A percentile compares a stretch with the other conserved stretches of the same genome.
Conservation (phyloP, 1,140 invertebrate species). For the Penaeus chinensis region DNA sequence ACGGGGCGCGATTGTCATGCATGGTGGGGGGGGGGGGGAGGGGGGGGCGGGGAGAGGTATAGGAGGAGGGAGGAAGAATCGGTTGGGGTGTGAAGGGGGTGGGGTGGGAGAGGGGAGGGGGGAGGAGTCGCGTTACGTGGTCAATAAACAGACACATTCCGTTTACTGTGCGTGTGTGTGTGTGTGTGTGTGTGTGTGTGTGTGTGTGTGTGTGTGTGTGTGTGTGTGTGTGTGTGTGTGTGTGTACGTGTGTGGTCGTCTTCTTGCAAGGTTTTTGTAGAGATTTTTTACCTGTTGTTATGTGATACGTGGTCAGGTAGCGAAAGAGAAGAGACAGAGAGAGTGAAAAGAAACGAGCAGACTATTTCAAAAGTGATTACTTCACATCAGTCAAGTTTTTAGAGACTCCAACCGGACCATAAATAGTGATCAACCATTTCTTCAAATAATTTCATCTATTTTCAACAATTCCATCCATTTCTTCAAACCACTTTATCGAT, state of each 20-base stretch:
- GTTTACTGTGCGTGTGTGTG: background rate
- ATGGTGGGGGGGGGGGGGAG: background rate
- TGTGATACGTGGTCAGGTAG: too few species aligned
- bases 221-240: constrained; percentile 10
- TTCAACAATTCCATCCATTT: too few species aligned
- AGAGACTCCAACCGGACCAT: too few species aligned
- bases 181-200: constrained; percentile 18
- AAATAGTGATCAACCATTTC: too few species aligned
- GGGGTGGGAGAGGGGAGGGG: background rate
- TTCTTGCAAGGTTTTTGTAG: too few species aligned
- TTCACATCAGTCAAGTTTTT: too few species aligned
- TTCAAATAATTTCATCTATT: too few species aligned
- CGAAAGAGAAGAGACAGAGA: too few species aligned
- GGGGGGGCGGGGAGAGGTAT: background rate
- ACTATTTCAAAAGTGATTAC: too few species aligned
- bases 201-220: constrained; percentile 15
- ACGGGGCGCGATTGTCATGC: background rate
- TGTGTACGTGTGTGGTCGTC: background rate
- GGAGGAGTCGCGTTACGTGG: too few species aligned
- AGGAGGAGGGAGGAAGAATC: background rate
- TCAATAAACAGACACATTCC: background rate
- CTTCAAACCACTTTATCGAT: too few species aligned
- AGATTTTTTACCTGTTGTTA: background rate
- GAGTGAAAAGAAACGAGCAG: too few species aligned
- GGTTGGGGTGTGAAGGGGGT: background rate